Evolutionary conservation across 37 sponge, comb jelly and placozoan genomes (phyloP), one percentile per base, ranked within the genome.

Genomic region (Cliona cf. orientalis): DNA sequence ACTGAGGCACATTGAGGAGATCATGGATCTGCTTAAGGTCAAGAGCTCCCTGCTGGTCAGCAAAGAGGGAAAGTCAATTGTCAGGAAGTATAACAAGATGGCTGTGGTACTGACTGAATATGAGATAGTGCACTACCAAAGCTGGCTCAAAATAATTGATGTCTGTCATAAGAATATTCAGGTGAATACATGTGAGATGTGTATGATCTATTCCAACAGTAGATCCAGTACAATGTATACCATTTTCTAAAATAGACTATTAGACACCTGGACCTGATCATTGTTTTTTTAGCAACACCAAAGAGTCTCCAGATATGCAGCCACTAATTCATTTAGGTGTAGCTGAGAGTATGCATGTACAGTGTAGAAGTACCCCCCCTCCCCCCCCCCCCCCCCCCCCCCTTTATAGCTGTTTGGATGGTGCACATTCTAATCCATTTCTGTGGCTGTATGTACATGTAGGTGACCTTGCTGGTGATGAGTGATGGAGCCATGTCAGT

Each of bases 41-140:
- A 60, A 72, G 55, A 53, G 83, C 1, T 69, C 44, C 17, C 78
- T 90, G 21, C 72, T 88, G 65, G 63, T 81, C 71, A 91, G 83
- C 11, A 59, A 80, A 32, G 66, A 37, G 2, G 89, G 89, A 19
- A 85, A 80, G 64, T 44, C 57, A 9, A 75, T 89, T 12, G 86
- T 91, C 45, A 75, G 72, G 61, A 89, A 87, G 56, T 98, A 90
- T 82, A 98, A 98, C 84, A 82, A 76, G 43, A 70, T 93, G 71
- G 97, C 97, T 33, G 66, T 84, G 12, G 82, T 91, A 19, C 86
- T 98, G 65, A 72, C 91, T 1, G 93, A 96, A 66, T 98, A 91
- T 87, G 99, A 98, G 63, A 53, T 98, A 56, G 41, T 92, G 26
- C 96, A 96, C 75, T 89, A 94, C 81, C 83, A 76, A 57, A 88